A percentile compares a stretch with the other conserved stretches of the same genome.
These are phyloP conservation scores for Petrophora chlorosata DNA, from an alignment of 2,888 invertebrate genomes.

Conservation along the genomic window DNA sequence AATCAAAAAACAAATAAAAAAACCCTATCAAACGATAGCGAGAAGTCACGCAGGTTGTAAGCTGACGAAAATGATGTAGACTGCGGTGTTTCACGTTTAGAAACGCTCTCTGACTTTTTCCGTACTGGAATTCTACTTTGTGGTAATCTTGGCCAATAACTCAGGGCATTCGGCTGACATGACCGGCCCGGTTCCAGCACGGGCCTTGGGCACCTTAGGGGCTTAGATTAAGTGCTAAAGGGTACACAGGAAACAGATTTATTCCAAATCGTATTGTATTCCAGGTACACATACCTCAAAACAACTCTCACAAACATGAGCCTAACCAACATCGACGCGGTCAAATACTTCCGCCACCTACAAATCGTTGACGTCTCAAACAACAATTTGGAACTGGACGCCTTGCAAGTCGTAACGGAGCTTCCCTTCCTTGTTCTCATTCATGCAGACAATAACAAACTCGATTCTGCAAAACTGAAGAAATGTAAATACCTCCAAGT, in stretches of 20 bases:
- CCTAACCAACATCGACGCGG: constrained; percentile 78
- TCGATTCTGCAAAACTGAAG: constrained; percentile 74
- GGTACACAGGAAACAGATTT: background rate
- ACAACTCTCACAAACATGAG: constrained; percentile 73
- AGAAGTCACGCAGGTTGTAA: no score
- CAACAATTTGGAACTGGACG: constrained; percentile 75
- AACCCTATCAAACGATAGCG: no score
- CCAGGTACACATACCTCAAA: constrained; percentile 84
- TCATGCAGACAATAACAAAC: constrained; percentile 81
- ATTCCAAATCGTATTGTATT: constrained; percentile 19
- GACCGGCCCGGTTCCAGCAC: no score
- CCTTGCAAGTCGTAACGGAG: constrained; percentile 72
- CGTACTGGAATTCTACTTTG: no score
- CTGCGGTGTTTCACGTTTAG: no score
- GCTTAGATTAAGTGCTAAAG: background rate
- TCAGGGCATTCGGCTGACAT: no score
- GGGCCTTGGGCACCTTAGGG: no score
- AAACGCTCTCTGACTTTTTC: no score
- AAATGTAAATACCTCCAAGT: constrained; percentile 85
- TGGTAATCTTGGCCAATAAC: no score
- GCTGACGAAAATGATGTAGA: no score
- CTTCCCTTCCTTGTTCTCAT: constrained; percentile 83
- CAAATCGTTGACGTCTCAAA: constrained; percentile 83
- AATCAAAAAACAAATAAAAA: no score
- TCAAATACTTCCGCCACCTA: constrained; percentile 79